Evolutionary conservation across 2,888 invertebrate genomes (phyloP), one percentile per base, ranked within the genome.

Genomic region (Pachliopta kotzebuea): DNA sequence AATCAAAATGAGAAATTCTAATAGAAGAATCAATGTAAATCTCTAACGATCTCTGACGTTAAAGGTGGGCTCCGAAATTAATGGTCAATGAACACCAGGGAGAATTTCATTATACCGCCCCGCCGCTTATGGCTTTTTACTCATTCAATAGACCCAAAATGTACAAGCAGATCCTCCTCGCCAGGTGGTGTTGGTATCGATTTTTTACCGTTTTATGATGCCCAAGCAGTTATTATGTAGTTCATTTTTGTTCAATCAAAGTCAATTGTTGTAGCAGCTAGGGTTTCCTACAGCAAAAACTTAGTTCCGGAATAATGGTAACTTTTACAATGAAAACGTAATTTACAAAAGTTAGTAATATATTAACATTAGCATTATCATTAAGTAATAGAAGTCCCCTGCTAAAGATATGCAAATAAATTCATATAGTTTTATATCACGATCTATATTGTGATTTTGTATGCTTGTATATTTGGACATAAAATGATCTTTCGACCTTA

Each of bases 181-280:
- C 83, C 83, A 80, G 82, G 83, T 83, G 83, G 81, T 64, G 70
- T 60, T 56, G 50, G 66, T 74, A 74, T 74, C 73, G 76, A 76
- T 76, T 74, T 37, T 37, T 37, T 11, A 17, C 37, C 74, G 70
- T 69, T 71, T 69, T 67, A 69, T 66, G 70, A 71, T 71, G 68
- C 71, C 70, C 63, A 63, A 59, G 69, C 74, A 73, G 76, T 75
- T 74, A 68, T 62, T 29, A 18, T 31, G 26, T 31, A 26, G 37
- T 53, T 53, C 26, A 18, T 23, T 45, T 31, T 42, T 29, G n/a
- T 49, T 63, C 49, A 54, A 54, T 57, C 37, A 26, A 53, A 53
- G 9, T 20, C 26, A 49, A 45, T 29, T 45, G 21, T 54, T 61
- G 21, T 37, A 37, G 7, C 9, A 37, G 11, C 8, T 14, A 14